Conservation (phyloP, 1,140 invertebrate species). For the Anagrus nilaparvatae region DNA sequence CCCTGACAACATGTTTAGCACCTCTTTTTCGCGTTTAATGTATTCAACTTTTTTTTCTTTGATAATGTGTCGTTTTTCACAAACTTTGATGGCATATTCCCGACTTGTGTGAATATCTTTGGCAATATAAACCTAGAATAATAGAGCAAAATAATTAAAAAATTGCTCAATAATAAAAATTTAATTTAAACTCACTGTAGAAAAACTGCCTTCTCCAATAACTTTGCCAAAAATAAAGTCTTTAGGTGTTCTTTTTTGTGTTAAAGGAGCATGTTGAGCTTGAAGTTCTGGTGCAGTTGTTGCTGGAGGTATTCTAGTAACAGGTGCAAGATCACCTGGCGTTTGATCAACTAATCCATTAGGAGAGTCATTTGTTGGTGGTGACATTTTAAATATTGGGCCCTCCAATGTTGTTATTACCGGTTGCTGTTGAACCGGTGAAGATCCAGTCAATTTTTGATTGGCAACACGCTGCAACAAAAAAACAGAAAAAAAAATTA, state of each 20-base stretch:
- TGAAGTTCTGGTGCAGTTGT: slow-evolving; percentile 10
- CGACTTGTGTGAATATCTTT: slow-evolving; percentile 81
- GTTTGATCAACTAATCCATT: slow-evolving; percentile 33
- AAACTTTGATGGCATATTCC: slow-evolving; percentile 96
- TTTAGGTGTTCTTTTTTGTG: slow-evolving; percentile 59
- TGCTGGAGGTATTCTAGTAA: slow-evolving; percentile 27
- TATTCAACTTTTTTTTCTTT: slow-evolving; percentile 88
- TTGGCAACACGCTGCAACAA: slow-evolving; percentile 40
- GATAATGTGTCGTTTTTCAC: slow-evolving; percentile 86
- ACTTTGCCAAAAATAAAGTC: slow-evolving; percentile 94
- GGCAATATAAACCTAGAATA: slow-evolving; percentile 75
- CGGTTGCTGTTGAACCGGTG: too few species aligned
- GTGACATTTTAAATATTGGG: slow-evolving; percentile 41
- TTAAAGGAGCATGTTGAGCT: slow-evolving; percentile 31
- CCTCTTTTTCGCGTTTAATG: slow-evolving; percentile 86
- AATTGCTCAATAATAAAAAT: not conserved
- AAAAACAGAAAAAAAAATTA: too few species aligned
- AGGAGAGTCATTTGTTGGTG: slow-evolving; percentile 39
- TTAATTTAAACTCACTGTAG: slow-evolving; percentile 58
- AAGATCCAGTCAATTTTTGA: slow-evolving; percentile 41
- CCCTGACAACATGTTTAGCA: slow-evolving; percentile 65
- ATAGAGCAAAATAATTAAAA: too few species aligned
- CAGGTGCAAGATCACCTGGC: slow-evolving; percentile 24
- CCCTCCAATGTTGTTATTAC: slow-evolving; percentile 40
- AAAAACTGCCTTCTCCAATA: slow-evolving; percentile 94